phyloP scores from a whole-genome alignment of 2,797 vertebrate genomes.

The Hypotaenidia okinawae region DNA sequence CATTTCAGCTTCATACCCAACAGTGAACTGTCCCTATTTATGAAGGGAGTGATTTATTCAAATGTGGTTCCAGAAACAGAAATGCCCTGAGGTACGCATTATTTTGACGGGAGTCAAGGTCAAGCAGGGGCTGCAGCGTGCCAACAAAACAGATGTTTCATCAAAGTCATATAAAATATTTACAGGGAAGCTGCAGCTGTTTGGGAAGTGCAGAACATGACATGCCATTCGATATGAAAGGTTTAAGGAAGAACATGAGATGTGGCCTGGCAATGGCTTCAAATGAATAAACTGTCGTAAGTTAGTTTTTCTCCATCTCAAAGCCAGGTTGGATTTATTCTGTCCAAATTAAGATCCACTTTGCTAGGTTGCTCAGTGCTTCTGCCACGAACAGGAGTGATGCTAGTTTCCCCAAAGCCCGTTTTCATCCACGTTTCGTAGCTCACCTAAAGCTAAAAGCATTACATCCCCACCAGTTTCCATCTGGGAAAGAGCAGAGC shows the following conservation, averaged over 20 bases:
- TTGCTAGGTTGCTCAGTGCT: background rate
- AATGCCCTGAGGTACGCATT: background rate
- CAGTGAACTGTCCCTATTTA: background rate
- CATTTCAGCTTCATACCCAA: background rate
- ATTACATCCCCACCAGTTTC: background rate
- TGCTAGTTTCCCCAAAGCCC: background rate
- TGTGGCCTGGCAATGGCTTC: background rate
- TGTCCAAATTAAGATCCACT: background rate
- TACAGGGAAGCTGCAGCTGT: constrained; percentile 31
- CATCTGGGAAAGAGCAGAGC: background rate
- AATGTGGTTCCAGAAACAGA: background rate
- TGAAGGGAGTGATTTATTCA: background rate
- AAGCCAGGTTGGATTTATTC: background rate
- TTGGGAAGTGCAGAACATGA: background rate
- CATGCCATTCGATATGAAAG: background rate
- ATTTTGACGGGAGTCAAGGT: constrained; percentile 21
- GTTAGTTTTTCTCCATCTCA: background rate
- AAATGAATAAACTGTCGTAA: background rate
- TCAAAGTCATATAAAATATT: constrained; percentile 44
- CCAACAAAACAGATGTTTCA: constrained; percentile 46
- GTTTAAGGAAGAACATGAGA: background rate
- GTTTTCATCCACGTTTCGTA: background rate
- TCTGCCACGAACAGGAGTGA: background rate
- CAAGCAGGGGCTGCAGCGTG: background rate
- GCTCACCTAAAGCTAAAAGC: background rate